phyloP scores from a whole-genome alignment of 2,797 vertebrate genomes.

The Clarias fuscus region DNA sequence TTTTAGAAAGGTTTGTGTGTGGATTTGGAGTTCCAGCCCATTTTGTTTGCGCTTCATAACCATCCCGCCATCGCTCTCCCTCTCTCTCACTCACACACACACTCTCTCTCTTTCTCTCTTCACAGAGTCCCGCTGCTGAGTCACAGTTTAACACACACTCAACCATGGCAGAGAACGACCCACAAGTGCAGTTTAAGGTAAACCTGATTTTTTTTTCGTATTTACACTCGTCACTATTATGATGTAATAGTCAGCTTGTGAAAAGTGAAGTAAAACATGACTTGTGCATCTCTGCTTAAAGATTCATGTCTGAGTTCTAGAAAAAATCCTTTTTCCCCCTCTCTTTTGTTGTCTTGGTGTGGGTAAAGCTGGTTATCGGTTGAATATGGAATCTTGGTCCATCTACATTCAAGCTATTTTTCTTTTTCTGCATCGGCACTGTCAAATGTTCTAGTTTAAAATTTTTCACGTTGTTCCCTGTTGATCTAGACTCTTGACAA shows the following conservation, averaged over 20 bases:
- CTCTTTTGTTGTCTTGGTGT: no score
- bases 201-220: not conserved
- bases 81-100: not conserved
- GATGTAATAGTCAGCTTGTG: not conserved
- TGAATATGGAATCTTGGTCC: not conserved
- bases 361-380: not conserved
- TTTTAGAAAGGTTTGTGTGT: not conserved
- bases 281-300: not conserved
- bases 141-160: constrained; percentile 35
- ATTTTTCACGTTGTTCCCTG: not conserved
- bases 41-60: constrained; percentile 43
- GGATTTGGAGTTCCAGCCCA: constrained; percentile 18
- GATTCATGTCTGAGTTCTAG: not conserved
- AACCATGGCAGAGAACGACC: constrained; percentile 69
- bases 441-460: not conserved
- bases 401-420: not conserved
- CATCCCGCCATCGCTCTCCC: constrained; percentile 63
- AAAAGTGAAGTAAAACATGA: not conserved
- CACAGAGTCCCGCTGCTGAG: constrained; percentile 49
- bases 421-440: not conserved
- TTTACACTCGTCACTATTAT: no score
- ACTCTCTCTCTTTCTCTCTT: not conserved
- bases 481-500: not conserved
- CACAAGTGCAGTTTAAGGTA: constrained; percentile 74
- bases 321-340: no score